Evolutionary conservation across 2,797 vertebrate genomes (phyloP).

Genomic region (Acrossocheilus wenchowensis): DNA sequence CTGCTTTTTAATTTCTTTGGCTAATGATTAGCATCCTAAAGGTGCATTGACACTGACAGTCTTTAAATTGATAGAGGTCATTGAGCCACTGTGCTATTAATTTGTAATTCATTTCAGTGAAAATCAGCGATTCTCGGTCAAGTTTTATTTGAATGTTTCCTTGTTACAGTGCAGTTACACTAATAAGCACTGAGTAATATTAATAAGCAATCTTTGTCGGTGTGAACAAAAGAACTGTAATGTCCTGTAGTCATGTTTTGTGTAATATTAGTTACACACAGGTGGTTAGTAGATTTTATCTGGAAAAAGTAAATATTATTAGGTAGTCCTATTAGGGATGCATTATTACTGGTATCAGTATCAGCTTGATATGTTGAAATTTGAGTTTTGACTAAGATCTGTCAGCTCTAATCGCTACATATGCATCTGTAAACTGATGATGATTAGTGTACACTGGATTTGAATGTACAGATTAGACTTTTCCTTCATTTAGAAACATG

Average conservation of each 20-base stretch:
- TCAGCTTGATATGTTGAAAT: not conserved
- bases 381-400: not conserved
- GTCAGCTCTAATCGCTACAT: not conserved
- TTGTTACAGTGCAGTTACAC: not conserved
- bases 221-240: not conserved
- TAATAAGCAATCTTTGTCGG: not conserved
- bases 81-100: not conserved
- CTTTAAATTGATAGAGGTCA: not conserved
- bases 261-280: not conserved
- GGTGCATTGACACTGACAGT: not conserved
- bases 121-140: not conserved
- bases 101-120: not conserved
- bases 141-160: not conserved
- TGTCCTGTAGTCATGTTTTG: not conserved
- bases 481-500: not conserved
- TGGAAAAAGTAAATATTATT: not conserved
- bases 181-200: not conserved
- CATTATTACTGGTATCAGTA: not conserved
- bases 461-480: not conserved
- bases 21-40: slow-evolving; percentile 27
- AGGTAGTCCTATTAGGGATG: not conserved
- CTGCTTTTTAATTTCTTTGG: slow-evolving; percentile 18
- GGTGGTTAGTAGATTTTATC: not conserved
- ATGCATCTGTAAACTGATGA: not conserved
- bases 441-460: not conserved